phyloP scores from a whole-genome alignment of 2,797 vertebrate species.

The Leptoclinus maculatus region DNA sequence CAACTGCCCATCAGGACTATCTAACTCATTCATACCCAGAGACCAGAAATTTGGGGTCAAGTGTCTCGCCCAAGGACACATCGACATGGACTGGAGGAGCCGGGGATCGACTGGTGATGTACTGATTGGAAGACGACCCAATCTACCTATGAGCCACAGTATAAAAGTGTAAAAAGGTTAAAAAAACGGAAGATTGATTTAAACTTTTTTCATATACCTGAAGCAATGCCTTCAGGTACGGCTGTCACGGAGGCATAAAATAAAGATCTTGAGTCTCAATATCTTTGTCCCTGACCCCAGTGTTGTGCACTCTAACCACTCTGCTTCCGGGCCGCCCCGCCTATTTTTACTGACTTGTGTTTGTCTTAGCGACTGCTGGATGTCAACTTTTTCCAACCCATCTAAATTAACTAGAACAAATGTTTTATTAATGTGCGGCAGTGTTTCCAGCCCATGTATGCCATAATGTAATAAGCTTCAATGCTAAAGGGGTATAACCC shows the following conservation, averaged over 20 bases:
- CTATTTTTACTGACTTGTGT: neutral
- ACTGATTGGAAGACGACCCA: too few species aligned
- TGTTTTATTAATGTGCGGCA: slow-evolving; percentile 28
- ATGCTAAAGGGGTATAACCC: slow-evolving; percentile 2
- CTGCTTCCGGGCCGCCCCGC: neutral
- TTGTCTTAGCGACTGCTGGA: neutral
- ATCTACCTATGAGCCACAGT: too few species aligned
- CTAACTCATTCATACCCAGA: too few species aligned
- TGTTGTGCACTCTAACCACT: neutral
- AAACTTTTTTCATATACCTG: too few species aligned
- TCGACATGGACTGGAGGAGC: too few species aligned
- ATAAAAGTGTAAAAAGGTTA: too few species aligned
- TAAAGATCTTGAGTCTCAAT: neutral
- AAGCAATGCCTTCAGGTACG: too few species aligned
- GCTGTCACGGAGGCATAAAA: too few species aligned
- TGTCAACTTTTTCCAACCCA: neutral
- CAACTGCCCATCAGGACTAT: neutral
- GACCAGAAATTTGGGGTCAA: too few species aligned
- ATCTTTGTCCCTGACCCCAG: neutral
- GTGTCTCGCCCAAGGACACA: too few species aligned
- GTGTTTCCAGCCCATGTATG: neutral
- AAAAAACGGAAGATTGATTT: too few species aligned
- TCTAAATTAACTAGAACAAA: slow-evolving; percentile 16
- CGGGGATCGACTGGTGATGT: too few species aligned
- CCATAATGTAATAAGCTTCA: slow-evolving; percentile 21